phyloP scores from a whole-genome alignment of 2,797 vertebrate species.

The Danio tinwini region DNA sequence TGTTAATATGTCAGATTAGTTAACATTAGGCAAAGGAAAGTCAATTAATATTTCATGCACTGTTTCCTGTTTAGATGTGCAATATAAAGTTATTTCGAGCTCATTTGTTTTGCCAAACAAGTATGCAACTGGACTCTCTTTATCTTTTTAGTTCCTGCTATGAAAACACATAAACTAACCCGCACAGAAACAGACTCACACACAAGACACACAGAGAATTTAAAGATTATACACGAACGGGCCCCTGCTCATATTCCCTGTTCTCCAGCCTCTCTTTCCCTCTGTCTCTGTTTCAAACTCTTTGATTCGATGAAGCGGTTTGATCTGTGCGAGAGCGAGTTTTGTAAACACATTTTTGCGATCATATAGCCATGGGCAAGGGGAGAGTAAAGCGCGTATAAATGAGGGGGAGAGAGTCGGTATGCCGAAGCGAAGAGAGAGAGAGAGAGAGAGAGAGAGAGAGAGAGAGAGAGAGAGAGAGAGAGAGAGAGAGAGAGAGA shows the following conservation, averaged over 20 bases:
- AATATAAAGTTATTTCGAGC: constrained; percentile 75
- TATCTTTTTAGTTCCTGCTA: neutral
- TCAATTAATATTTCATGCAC: constrained; percentile 74
- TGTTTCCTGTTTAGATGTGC: constrained; percentile 76
- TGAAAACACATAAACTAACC: constrained; percentile 53
- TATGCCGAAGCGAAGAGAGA: constrained; percentile 67
- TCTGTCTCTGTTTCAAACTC: constrained; percentile 74
- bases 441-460: constrained; percentile 66
- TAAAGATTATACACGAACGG: constrained; percentile 70
- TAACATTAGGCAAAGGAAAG: constrained; percentile 72
- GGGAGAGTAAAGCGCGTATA: constrained; percentile 77
- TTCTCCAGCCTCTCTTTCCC: constrained; percentile 70
- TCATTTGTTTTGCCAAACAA: constrained; percentile 73
- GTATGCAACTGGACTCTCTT: neutral
- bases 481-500: constrained; percentile 66
- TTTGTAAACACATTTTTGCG: constrained; percentile 89
- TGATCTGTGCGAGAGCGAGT: constrained; percentile 86
- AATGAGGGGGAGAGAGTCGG: constrained; percentile 61
- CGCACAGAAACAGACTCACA: constrained; percentile 17
- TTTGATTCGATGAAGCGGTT: constrained; percentile 84
- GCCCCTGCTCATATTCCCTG: constrained; percentile 63
- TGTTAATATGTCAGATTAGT: constrained; percentile 62
- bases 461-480: constrained; percentile 65
- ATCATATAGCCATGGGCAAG: constrained; percentile 87
- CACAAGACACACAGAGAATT: constrained; percentile 72